Evolutionary conservation across 2,113 vertebrate species (phyloP), one percentile per base, ranked within the genome.

Genomic region (Apaloderma vittatum): DNA sequence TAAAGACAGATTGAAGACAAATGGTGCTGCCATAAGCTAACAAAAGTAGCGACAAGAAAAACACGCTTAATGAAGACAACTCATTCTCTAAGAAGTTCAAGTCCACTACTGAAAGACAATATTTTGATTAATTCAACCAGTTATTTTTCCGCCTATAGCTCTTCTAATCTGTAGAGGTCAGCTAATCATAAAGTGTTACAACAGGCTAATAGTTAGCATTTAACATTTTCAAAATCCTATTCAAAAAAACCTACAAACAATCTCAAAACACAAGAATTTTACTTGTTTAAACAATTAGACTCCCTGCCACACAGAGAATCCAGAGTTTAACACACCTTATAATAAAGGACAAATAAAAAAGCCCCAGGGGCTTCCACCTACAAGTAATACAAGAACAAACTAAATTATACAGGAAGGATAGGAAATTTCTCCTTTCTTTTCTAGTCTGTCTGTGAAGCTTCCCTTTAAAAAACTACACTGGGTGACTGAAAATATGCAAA

Each of bases 381-480:
- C 45, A 46, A 94, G 87, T 84, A 94, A 94, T 27, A 79, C 49
- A 82, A 79, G 92, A 93, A 79, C 59, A 96, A 97, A 97, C 94
- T 84, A 92, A 95, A 96, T 90, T 40, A 63, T 71, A 81, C 37
- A 88, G 32, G 72, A 95, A 66, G 74, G 83, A 74, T 2, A 83
- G 15, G 54, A 66, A 55, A 83, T 85, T 78, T 92, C 63, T 88
- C 48, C 48, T 68, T 88, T 79, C 85, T 88, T 90, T 90, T 57
- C 80, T 36, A 46, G 32, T 24, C 23, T 21, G 29, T 27, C 43
- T 93, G 68, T 63, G 55, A 90, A 71, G 54, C 48, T 81, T 62
- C 29, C 67, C 34, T 76, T 88, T 59, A 77, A 30, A 93, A 88
- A 94, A 74, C 51, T 58, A 13, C 85, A 18, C 26, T 7, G 40